phyloP scores from a whole-genome alignment of 53 echinoderm and acorn worm species.

The Echinometra lucunter region DNA sequence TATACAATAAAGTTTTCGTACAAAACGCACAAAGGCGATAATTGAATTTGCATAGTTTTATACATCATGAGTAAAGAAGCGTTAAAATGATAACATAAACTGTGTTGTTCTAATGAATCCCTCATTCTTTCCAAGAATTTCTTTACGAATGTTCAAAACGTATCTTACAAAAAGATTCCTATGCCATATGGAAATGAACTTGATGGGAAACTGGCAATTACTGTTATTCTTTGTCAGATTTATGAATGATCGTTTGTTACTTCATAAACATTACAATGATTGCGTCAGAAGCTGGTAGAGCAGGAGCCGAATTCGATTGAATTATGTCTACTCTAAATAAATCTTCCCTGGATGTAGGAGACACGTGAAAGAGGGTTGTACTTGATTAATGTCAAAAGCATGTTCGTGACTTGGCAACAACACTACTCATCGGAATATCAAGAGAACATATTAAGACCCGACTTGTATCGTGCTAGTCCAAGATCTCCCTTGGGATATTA shows the following conservation, averaged over 20 bases:
- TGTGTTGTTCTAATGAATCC: no score
- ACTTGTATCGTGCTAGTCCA: not conserved
- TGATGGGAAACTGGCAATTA: no score
- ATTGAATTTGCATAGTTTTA: no score
- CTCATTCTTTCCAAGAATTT: not conserved
- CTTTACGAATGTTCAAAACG: not conserved
- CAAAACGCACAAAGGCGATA: no score
- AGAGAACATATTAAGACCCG: not conserved
- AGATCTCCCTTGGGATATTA: slow-evolving; percentile 36
- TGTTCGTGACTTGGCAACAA: not conserved
- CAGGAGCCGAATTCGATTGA: not conserved
- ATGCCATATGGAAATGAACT: no score
- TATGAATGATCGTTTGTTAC: no score
- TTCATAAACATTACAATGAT: not conserved
- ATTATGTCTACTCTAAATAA: not conserved
- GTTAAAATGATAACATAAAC: no score
- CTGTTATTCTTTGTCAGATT: no score
- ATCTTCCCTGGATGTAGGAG: not conserved
- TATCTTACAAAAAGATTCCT: no score
- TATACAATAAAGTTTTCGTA: no score
- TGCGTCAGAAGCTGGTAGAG: no score
- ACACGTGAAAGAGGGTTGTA: not conserved
- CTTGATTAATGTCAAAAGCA: not conserved
- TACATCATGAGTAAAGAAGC: no score
- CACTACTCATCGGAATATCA: not conserved